phyloP scores from a whole-genome alignment of 2,113 vertebrate species.

The Pristiophorus japonicus region DNA sequence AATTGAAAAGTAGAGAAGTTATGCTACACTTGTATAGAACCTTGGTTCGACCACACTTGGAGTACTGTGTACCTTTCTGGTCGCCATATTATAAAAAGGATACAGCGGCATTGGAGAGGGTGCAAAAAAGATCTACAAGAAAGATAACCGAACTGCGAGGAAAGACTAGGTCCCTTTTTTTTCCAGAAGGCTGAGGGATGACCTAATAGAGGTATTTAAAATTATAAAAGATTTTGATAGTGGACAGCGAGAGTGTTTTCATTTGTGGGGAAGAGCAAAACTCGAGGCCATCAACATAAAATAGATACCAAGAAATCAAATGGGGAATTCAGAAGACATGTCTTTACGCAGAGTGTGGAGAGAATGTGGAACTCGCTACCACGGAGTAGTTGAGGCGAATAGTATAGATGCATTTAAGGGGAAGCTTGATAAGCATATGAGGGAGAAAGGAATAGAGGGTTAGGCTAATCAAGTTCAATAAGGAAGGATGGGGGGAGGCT shows the following conservation, averaged over 20 bases:
- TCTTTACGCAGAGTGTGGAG: neutral
- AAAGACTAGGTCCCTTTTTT: neutral
- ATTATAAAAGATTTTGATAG: no score
- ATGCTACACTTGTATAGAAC: neutral
- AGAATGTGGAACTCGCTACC: neutral
- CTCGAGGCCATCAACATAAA: neutral
- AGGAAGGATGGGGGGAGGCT: neutral
- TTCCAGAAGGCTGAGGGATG: no score
- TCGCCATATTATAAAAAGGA: neutral
- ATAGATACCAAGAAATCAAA: neutral
- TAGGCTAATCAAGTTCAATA: neutral
- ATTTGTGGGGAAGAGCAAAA: neutral
- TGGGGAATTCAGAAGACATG: neutral
- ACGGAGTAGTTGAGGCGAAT: neutral
- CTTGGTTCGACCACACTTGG: neutral
- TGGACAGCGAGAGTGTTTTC: neutral
- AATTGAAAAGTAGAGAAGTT: neutral
- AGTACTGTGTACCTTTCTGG: neutral
- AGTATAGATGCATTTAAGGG: neutral
- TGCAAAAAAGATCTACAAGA: neutral
- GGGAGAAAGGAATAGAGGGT: neutral
- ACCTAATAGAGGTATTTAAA: no score
- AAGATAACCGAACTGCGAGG: no score
- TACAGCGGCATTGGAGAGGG: neutral
- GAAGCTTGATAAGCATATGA: neutral